Evolutionary conservation across 2,888 invertebrate genomes (phyloP), one percentile per base, ranked within the genome.

Genomic region (Drosophila mimica): DNA sequence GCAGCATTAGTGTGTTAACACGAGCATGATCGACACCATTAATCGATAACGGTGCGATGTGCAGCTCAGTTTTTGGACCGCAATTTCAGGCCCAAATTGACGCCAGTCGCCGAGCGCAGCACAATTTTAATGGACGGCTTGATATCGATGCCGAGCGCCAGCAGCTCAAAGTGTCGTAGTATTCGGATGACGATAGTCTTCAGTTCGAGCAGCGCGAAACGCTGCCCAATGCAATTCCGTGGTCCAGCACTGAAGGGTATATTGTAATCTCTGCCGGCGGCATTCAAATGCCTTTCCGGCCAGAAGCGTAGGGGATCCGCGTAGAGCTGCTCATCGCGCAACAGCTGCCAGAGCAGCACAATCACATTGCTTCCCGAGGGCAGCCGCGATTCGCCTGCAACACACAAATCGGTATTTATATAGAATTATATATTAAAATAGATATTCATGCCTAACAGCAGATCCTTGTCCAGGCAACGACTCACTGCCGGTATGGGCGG

Each of bases 401-500:
- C 46, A 46, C 46, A 51, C 17, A 28, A 51, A 28, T 6, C 28
- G 30, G 30, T 51, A 51, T 51, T 25, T 49, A n/a, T 4, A 31
- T 15, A 20, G 8, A 30, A 17, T n/a, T 1, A 6, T 17, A 17
- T 30, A 17, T 46, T 46, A 15, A 25, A 30, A 51, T 11, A n/a
- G 15, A 15, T 53, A 13, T 8, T 51, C 57, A 38, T 92, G 95
- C 95, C 94, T 75, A 95, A 83, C 58, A 90, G 89, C 20, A 95
- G 90, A 71, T 94, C 94, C 79, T 94, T 94, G 0, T 93, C 92
- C n/a, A 95, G 75, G 11, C 74, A 85, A 57, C 96, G 94, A 8
- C 94, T 94, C 54, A 96, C 94, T 11, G 95, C 94, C 38, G 95
- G 95, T 15, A 96, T 95, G 53, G 95, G 95, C 0, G 96, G 96